These are phyloP conservation scores for Rhinoderma darwinii DNA, from an alignment of 2,113 vertebrate genomes.

Conservation along the genomic window DNA sequence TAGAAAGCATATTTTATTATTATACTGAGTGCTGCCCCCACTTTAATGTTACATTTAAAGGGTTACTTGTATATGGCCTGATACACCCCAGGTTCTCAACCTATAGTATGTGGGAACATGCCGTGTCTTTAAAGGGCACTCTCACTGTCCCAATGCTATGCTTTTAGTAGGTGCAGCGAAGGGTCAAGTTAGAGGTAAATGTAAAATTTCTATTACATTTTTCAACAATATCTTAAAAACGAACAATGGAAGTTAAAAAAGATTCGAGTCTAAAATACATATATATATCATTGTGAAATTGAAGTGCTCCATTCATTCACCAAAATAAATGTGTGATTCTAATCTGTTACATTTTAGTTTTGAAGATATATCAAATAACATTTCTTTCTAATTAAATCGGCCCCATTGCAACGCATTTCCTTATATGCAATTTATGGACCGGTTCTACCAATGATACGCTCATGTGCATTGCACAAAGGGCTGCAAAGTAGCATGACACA, in stretches of 20 bases:
- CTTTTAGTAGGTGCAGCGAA: not conserved
- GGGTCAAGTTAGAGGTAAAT: too few species aligned
- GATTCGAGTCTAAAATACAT: too few species aligned
- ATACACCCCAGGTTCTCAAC: not conserved
- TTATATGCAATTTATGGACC: slow-evolving; percentile 8
- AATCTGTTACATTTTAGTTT: not conserved
- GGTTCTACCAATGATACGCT: slow-evolving; percentile 13
- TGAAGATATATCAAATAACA: not conserved
- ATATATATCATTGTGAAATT: not conserved
- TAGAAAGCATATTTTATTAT: not conserved
- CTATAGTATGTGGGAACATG: not conserved
- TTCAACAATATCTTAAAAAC: too few species aligned
- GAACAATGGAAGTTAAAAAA: too few species aligned
- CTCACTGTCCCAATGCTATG: not conserved
- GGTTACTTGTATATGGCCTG: not conserved
- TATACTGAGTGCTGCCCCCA: not conserved
- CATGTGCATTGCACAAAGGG: slow-evolving; percentile 18
- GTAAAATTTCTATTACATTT: too few species aligned
- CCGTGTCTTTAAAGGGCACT: not conserved
- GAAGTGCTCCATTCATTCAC: too few species aligned
- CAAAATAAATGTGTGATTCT: not conserved
- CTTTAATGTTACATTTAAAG: not conserved
- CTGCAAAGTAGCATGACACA: slow-evolving; percentile 10
- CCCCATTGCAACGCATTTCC: too few species aligned
- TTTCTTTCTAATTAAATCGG: too few species aligned